phyloP scores from a whole-genome alignment of 2,888 invertebrate species.

The Conchocele bisecta region DNA sequence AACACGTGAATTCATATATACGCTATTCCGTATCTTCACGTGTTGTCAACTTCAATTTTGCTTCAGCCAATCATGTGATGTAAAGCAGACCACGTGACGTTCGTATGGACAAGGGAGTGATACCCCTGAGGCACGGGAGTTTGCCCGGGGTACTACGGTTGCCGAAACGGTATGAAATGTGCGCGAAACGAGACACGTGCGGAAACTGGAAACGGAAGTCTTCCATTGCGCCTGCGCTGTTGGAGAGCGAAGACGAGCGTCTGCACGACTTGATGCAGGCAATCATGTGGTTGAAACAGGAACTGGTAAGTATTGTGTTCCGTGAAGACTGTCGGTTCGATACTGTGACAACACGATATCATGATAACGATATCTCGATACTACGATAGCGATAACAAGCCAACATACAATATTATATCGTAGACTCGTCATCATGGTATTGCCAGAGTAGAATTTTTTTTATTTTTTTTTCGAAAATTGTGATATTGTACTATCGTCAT shows the following conservation, averaged over 20 bases:
- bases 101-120: constrained; percentile 69
- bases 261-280: constrained; percentile 70
- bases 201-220: constrained; percentile 51
- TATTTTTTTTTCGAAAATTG: no score
- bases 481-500: no score
- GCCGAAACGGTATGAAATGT: constrained; percentile 68
- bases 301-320: constrained; percentile 62
- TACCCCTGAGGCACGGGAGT: constrained; percentile 68
- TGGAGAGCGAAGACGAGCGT: constrained; percentile 58
- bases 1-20: no score
- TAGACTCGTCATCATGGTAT: neutral
- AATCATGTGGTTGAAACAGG: constrained; percentile 74
- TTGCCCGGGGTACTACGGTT: constrained; percentile 68
- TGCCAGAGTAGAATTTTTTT: no score
- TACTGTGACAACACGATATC: no score
- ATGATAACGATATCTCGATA: no score
- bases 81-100: no score
- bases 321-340: no score
- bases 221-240: constrained; percentile 35
- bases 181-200: constrained; percentile 50
- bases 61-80: no score
- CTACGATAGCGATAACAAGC: neutral
- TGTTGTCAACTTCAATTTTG: no score
- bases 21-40: no score
- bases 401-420: neutral